phyloP scores from a whole-genome alignment of 2,797 vertebrate species.

The Prionace glauca region DNA sequence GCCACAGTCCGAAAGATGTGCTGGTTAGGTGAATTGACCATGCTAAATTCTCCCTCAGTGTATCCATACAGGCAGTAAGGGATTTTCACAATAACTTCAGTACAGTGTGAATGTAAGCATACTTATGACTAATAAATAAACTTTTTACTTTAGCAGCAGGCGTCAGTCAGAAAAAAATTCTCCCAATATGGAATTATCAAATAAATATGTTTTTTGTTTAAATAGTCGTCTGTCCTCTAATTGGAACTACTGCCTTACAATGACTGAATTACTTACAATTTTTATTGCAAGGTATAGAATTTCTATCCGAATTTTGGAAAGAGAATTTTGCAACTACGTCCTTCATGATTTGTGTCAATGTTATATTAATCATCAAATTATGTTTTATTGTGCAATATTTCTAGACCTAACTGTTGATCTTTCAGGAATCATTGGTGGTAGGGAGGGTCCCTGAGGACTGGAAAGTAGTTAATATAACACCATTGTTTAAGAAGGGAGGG shows the following conservation, averaged over 20 bases:
- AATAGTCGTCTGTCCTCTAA: neutral
- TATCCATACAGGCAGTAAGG: too few relatives aligned
- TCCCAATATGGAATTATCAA: neutral
- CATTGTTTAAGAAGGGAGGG: too few relatives aligned
- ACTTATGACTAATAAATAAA: too few relatives aligned
- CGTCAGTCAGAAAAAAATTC: neutral
- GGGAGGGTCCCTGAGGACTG: too few relatives aligned
- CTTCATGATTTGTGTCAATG: neutral
- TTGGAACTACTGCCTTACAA: neutral
- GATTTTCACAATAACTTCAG: too few relatives aligned
- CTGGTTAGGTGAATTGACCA: too few relatives aligned
- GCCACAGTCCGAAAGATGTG: too few relatives aligned
- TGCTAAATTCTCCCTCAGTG: too few relatives aligned
- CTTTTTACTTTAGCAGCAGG: too few relatives aligned
- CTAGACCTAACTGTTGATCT: neutral
- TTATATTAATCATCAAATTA: neutral
- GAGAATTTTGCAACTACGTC: neutral
- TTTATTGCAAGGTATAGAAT: neutral
- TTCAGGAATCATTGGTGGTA: too few relatives aligned
- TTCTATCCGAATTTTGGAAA: neutral
- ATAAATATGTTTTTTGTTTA: neutral
- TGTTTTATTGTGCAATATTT: neutral
- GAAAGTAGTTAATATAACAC: too few relatives aligned
- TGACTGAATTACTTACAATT: neutral
- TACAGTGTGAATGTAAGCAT: too few relatives aligned